phyloP scores from a whole-genome alignment of 2,888 invertebrate genomes.

The Spodoptera littoralis region DNA sequence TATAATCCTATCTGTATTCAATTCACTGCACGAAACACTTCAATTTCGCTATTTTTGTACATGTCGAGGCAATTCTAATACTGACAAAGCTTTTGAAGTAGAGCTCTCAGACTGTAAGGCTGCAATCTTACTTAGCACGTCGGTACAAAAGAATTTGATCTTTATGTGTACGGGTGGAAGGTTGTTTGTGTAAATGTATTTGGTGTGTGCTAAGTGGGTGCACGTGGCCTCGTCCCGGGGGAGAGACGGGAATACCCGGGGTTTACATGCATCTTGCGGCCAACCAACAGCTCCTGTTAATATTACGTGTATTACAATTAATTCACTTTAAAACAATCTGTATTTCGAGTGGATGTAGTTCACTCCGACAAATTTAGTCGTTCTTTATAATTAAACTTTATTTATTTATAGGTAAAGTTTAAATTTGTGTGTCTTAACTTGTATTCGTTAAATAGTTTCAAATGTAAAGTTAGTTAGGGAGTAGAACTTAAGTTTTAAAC shows the following conservation, averaged over 20 bases:
- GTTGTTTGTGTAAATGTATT: constrained; percentile 71
- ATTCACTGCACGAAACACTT: constrained; percentile 79
- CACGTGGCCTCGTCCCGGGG: constrained; percentile 80
- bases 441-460: constrained; percentile 32
- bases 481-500: constrained; percentile 35
- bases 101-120: constrained; percentile 79
- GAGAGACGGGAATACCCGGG: constrained; percentile 75
- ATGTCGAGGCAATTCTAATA: constrained; percentile 84
- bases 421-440: constrained; percentile 25
- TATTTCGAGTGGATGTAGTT: constrained; percentile 49
- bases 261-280: constrained; percentile 84
- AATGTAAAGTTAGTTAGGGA: constrained; percentile 20
- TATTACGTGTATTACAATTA: constrained; percentile 82
- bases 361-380: constrained; percentile 40
- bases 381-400: constrained; percentile 43
- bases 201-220: constrained; percentile 83
- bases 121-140: constrained; percentile 72
- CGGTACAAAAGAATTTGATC: constrained; percentile 73
- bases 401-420: constrained; percentile 28
- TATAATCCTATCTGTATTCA: constrained; percentile 70
- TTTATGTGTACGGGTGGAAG: constrained; percentile 65
- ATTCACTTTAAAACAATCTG: constrained; percentile 75
- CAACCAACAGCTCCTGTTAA: constrained; percentile 78
- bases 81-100: constrained; percentile 81
- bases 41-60: constrained; percentile 83